A percentile compares a stretch with the other conserved stretches of the same genome.
Conservation (phyloP, 2,888 invertebrate species). For the Noctuana brunneofusca region DNA sequence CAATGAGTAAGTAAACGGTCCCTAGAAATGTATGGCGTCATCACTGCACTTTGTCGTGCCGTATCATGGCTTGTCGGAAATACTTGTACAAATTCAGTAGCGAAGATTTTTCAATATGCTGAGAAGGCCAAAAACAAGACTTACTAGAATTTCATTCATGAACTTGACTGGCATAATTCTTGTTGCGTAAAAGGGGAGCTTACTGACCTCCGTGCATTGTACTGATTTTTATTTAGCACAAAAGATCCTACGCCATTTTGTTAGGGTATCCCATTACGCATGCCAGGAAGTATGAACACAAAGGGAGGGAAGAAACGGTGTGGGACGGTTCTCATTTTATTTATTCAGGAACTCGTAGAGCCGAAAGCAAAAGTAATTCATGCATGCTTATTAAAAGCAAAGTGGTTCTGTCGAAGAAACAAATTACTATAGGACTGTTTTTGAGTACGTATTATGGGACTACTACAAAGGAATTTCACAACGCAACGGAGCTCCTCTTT, state of each 20-base stretch:
- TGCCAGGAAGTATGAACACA: slow-evolving; percentile 71
- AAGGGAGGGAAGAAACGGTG: slow-evolving; percentile 69
- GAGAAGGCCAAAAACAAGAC: too few relatives aligned
- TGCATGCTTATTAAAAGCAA: slow-evolving; percentile 73
- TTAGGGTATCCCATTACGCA: slow-evolving; percentile 74
- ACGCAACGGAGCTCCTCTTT: slow-evolving; percentile 18
- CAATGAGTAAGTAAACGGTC: too few relatives aligned
- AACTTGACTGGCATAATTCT: slow-evolving; percentile 27
- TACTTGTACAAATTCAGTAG: too few relatives aligned
- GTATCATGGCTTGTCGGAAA: too few relatives aligned
- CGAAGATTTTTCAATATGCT: not conserved
- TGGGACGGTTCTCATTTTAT: slow-evolving; percentile 70
- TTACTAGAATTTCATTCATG: slow-evolving; percentile 11
- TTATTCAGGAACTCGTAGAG: slow-evolving; percentile 68
- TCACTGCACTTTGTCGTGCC: too few relatives aligned
- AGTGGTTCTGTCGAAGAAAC: slow-evolving; percentile 61
- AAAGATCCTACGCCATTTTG: slow-evolving; percentile 64
- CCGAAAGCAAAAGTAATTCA: slow-evolving; percentile 69
- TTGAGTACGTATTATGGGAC: slow-evolving; percentile 17
- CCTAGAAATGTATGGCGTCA: too few relatives aligned
- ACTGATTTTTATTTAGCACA: slow-evolving; percentile 68
- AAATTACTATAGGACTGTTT: slow-evolving; percentile 48
- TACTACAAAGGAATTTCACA: slow-evolving; percentile 21
- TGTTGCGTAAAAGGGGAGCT: slow-evolving; percentile 27
- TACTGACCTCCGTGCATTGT: slow-evolving; percentile 49